Evolutionary conservation across 2,888 invertebrate species (phyloP).

Genomic region (Monochamus alternatus): DNA sequence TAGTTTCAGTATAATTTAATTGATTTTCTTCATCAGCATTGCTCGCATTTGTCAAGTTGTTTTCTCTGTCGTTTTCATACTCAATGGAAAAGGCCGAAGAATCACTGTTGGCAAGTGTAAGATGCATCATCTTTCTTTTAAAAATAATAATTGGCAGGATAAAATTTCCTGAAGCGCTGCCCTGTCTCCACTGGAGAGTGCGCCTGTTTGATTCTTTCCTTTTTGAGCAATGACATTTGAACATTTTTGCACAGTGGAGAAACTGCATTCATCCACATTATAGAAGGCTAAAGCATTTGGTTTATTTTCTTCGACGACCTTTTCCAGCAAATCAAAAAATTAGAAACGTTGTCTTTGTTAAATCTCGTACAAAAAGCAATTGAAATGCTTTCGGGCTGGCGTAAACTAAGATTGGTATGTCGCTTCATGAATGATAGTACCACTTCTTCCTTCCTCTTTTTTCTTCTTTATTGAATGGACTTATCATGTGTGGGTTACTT

Average conservation of each 20-base stretch:
- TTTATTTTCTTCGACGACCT: background rate
- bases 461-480: too few species aligned
- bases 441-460: too few species aligned
- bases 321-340: constrained; percentile 14
- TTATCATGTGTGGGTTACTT: too few species aligned
- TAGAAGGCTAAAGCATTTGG: background rate
- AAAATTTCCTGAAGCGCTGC: constrained; percentile 28
- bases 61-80: background rate
- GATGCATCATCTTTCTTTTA: constrained; percentile 3
- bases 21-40: constrained; percentile 4
- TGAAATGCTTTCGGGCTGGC: constrained; percentile 3
- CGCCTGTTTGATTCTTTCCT: too few species aligned
- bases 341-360: background rate
- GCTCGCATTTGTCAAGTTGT: background rate
- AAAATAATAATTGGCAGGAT: constrained; percentile 9
- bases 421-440: too few species aligned
- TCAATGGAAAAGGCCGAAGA: background rate
- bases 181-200: too few species aligned
- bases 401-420: background rate
- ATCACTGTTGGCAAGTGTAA: constrained; percentile 1
- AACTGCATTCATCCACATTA: constrained; percentile 10
- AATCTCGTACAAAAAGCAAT: background rate
- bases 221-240: too few species aligned
- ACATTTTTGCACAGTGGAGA: constrained; percentile 33
- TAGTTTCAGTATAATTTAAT: background rate